phyloP scores from a whole-genome alignment of 2,888 invertebrate species.

The Steinernema scapterisci region DNA sequence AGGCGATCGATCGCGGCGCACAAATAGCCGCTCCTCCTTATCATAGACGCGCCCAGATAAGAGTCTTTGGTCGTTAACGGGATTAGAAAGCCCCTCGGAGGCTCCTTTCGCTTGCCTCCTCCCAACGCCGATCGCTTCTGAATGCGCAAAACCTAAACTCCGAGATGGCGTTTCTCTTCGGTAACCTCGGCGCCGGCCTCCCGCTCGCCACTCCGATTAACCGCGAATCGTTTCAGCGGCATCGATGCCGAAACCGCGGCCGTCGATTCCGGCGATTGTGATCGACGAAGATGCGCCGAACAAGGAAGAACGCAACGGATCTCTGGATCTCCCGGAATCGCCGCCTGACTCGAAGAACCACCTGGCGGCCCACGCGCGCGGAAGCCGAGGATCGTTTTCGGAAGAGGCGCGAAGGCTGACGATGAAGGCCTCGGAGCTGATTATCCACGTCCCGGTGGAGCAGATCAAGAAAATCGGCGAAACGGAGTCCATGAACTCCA shows the following conservation, averaged over 20 bases:
- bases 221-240: not conserved
- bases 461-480: constrained; percentile 57
- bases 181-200: not conserved
- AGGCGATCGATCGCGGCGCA: not conserved
- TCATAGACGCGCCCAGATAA: not conserved
- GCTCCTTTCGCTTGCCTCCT: not conserved
- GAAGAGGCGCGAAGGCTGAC: constrained; percentile 34
- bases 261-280: constrained; percentile 14
- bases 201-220: not conserved
- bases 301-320: not conserved
- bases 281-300: constrained; percentile 9
- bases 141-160: not conserved
- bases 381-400: not conserved
- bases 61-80: not conserved
- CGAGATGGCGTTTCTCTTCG: not conserved
- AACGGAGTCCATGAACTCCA: constrained; percentile 57
- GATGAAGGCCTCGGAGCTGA: constrained; percentile 51
- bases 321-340: not conserved
- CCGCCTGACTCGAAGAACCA: constrained; percentile 16
- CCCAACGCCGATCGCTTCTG: not conserved
- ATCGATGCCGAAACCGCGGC: constrained; percentile 1
- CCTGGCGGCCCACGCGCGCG: not conserved
- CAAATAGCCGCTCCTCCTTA: not conserved
- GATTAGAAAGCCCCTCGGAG: not conserved
- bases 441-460: constrained; percentile 57